phyloP scores from a whole-genome alignment of 2,113 vertebrate genomes.

The Passer domesticus region DNA sequence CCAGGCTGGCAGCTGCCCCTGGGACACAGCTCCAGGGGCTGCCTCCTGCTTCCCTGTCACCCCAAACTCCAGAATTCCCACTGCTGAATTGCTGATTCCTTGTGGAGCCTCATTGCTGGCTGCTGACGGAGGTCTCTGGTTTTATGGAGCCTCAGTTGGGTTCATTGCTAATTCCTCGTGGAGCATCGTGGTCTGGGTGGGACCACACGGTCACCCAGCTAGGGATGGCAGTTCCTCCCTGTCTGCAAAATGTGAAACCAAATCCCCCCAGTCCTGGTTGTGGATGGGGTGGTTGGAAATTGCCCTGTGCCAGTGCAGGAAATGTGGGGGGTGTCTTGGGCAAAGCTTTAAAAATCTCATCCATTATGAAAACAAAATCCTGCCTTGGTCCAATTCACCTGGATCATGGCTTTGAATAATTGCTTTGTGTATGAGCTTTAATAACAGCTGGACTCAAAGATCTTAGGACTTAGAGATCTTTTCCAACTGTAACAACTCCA shows the following conservation, averaged over 20 bases:
- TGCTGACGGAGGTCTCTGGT: neutral
- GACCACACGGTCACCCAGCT: fast-evolving
- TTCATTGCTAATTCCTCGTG: neutral
- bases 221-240: neutral
- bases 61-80: neutral
- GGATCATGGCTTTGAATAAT: neutral
- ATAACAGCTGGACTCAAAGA: neutral
- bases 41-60: neutral
- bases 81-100: neutral
- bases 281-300: neutral
- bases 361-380: neutral
- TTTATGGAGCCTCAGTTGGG: neutral
- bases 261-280: neutral
- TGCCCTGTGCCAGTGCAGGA: neutral
- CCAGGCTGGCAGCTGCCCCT: neutral
- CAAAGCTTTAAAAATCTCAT: neutral
- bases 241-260: neutral
- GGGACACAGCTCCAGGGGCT: fast-evolving
- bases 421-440: neutral
- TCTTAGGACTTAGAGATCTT: neutral
- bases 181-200: fast-evolving
- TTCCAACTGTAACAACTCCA: neutral
- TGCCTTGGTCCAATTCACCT: neutral
- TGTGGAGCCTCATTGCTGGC: neutral
- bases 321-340: neutral